Evolutionary conservation across 2,113 vertebrate species (phyloP), one percentile per base, ranked within the genome.

Genomic region (Notarius quadriscutis): DNA sequence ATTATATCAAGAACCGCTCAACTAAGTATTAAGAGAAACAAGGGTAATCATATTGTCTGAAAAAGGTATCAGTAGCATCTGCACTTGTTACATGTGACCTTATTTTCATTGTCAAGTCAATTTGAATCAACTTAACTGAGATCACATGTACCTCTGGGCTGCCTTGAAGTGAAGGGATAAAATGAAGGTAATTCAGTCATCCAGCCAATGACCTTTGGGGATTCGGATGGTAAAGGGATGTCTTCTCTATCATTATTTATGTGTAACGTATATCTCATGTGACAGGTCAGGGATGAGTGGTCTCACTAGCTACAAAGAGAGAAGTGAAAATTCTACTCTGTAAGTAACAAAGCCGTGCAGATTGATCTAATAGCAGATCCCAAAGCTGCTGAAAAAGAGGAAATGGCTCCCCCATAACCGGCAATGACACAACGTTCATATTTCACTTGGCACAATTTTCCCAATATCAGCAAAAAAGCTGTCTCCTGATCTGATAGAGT

Each of bases 401-500:
- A 84, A 87, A 69, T 7, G 22, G 1, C 41, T 27, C 22, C 30
- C 51, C 27, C 17, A 8, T 83, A 53, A 58, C 20, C 72, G 57
- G 27, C 41, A 25, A 41, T 48, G 51, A 84, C 60, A 84, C 18
- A 84, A 60, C 1, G 58, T 18, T 27, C 72, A 79, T 87, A 84
- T 87, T 69, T 87, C 69, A 87, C 51, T 65, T 50, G 18, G 34
- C 12, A 50, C 34, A 27, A 41, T 78, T 84, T 79, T 57, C 53
- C 72, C 79, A 12, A 84, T 2, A 84, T 87, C 87, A 87, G 74
- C 87, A 87, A 87, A 51, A 79, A 15, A 18, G 63, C 30, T 58
- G 77, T 20, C 30, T 2, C 41, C 4, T 71, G 63, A 78, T 20
- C 82, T 87, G 62, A 79, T 84, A 25, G 30, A 84, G 48, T 65